phyloP scores from a whole-genome alignment of 2,888 invertebrate species.

The Phengaris alcon region DNA sequence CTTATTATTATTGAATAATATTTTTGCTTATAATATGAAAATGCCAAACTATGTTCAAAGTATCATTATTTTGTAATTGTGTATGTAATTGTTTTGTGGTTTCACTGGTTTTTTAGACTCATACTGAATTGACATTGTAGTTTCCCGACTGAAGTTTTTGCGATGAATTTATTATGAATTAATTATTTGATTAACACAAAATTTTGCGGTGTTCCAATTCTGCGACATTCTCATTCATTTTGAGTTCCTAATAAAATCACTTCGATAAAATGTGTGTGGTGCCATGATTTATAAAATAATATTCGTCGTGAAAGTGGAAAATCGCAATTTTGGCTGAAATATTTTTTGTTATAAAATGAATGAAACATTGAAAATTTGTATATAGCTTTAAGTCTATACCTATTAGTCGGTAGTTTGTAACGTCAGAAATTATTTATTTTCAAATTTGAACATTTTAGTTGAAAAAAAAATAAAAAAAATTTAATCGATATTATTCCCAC shows the following conservation, averaged over 20 bases:
- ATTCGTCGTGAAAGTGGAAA: neutral
- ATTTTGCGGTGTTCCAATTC: neutral
- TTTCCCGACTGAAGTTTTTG: too few relatives aligned
- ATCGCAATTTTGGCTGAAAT: neutral
- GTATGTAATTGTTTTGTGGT: too few relatives aligned
- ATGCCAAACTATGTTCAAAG: too few relatives aligned
- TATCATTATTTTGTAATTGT: too few relatives aligned
- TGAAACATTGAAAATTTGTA: neutral
- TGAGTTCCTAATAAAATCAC: constrained; percentile 3
- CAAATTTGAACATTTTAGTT: neutral
- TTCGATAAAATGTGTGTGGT: neutral
- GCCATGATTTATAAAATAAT: neutral
- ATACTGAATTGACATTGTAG: too few relatives aligned
- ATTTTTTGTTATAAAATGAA: neutral
- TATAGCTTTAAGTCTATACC: neutral
- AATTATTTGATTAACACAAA: neutral
- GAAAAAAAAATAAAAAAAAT: neutral
- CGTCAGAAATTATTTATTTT: neutral
- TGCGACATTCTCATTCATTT: neutral
- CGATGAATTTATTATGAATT: too few relatives aligned
- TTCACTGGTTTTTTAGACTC: too few relatives aligned
- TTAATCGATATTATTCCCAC: neutral
- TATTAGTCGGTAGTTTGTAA: neutral
- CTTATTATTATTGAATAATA: too few relatives aligned
- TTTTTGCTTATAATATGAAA: too few relatives aligned